Evolutionary conservation across 2,797 vertebrate species (phyloP).

Genomic region (Zenarchopterus dispar): DNA sequence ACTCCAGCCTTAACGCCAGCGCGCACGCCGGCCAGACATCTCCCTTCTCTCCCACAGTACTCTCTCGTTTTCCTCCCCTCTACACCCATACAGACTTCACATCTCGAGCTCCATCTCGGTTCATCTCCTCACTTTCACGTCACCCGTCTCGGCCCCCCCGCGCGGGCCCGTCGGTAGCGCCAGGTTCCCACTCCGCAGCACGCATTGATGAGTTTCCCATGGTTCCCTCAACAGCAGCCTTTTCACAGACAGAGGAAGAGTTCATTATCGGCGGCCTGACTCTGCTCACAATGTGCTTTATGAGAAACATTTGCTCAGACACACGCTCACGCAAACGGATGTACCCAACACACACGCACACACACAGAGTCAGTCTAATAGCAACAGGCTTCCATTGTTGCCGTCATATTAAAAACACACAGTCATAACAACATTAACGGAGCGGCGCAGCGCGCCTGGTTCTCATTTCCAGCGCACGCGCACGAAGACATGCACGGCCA

Average conservation of each 20-base stretch:
- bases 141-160: neutral
- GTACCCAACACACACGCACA: conserved; percentile 42
- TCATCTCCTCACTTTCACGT: conserved; percentile 10
- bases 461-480: conserved; percentile 72
- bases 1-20: conserved; percentile 38
- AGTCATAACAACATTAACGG: conserved; percentile 72
- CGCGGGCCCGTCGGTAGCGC: conserved; percentile 6
- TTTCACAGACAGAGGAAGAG: conserved; percentile 71
- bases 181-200: conserved; percentile 33
- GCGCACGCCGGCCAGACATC: conserved; percentile 18
- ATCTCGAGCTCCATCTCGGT: conserved; percentile 3
- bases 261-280: conserved; percentile 67
- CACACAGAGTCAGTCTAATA: conserved; percentile 57
- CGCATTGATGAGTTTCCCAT: conserved; percentile 63
- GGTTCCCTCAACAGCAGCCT: conserved; percentile 68
- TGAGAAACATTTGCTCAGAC: conserved; percentile 71
- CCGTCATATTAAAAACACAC: conserved; percentile 76
- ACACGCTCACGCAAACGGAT: conserved; percentile 50
- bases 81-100: conserved; percentile 3
- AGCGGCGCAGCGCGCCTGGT: conserved; percentile 64
- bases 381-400: conserved; percentile 78
- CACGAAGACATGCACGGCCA: conserved; percentile 49
- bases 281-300: conserved; percentile 71
- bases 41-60: conserved; percentile 30
- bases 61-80: conserved; percentile 22